phyloP scores from a whole-genome alignment of 2,113 vertebrate species.

The Psittacula cyanocephala region DNA sequence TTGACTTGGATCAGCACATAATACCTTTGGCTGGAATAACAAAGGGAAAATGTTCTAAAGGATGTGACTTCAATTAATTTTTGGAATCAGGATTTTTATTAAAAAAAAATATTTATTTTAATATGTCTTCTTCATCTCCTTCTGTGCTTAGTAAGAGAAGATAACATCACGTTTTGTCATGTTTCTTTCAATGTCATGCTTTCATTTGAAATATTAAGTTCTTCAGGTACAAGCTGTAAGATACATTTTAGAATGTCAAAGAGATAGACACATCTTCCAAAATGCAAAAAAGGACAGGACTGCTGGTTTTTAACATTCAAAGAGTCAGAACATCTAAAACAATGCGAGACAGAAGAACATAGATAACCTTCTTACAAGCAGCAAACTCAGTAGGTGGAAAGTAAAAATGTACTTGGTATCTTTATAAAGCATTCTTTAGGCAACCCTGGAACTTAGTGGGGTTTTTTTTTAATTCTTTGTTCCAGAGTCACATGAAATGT shows the following conservation, averaged over 20 bases:
- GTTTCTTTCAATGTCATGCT: not conserved
- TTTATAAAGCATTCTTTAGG: not conserved
- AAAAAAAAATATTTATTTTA: not conserved
- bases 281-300: not conserved
- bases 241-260: not conserved
- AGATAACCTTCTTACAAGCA: not conserved
- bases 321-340: not conserved
- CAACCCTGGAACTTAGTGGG: not conserved
- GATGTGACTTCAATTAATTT: not conserved
- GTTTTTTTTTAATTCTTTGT: not conserved
- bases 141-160: not conserved
- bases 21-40: not conserved
- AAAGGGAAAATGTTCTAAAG: not conserved
- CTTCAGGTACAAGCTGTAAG: not conserved
- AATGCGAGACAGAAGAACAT: not conserved
- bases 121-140: not conserved
- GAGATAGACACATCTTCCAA: not conserved
- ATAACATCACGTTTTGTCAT: not conserved
- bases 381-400: not conserved
- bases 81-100: not conserved
- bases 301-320: not conserved
- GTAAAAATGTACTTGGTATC: not conserved
- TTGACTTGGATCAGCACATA: not conserved
- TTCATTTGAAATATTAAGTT: not conserved
- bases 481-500: not conserved